Evolutionary conservation across 2,797 vertebrate genomes (phyloP), one percentile per base, ranked within the genome.

Genomic region (Galaxias olidus): DNA sequence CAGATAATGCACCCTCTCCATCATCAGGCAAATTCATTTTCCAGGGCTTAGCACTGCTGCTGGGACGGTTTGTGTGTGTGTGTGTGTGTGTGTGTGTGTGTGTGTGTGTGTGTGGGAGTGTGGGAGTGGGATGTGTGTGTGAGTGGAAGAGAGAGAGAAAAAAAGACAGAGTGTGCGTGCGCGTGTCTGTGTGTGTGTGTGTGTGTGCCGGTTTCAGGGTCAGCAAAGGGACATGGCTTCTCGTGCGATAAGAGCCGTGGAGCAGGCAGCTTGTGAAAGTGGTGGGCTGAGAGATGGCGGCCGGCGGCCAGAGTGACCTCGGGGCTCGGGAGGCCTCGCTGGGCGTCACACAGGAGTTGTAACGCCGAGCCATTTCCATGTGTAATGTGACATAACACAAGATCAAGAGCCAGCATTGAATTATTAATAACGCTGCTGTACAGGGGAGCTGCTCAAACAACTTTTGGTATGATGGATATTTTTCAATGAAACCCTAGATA

Each of bases 21-120:
- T 92, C 91, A 92, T 90, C 85, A 86, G 77, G 86, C 84, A 88
- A 87, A 89, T 88, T 90, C 86, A 86, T 90, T 89, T 89, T 83
- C 80, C 76, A 59, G 81, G 78, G 83, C 77, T 89, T 84, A 87
- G 80, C 79, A 9, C 72, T 71, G 78, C 68, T 69, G 73, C 55
- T 61, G 72, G 74, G 72, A 69, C 70, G 4, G 1, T 0, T 55
- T 18, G 17, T 54, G 75, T 67, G 50, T 64, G 41, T n/a, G 41
- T 43, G 60, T 49, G 45, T 59, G 57, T 20, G 57, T 59, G 57
- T 59, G 57, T 59, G 57, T 59, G 57, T 19, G 49, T 45, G 42
- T 44, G 49, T 52, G 17, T 63, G 60, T 62, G 17, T 54, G 75
- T 67, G 50, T 64, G 41, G 9, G 41, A 19, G 60, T 49, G 45